Conservation (phyloP, 37 sponge, comb jelly and placozoan species). For the Aphrocallistes beatrix region DNA sequence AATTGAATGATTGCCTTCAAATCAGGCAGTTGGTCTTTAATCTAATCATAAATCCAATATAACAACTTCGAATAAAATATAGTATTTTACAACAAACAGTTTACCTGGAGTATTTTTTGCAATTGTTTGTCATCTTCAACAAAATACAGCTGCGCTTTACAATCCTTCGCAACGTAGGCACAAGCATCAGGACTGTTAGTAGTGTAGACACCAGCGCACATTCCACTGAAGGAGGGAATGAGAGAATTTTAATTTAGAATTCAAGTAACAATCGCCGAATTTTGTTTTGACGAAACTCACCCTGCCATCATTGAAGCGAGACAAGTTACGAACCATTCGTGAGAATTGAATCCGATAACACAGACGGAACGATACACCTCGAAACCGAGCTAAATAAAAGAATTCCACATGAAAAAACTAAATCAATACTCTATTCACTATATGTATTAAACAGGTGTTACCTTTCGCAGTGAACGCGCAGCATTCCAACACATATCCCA, state of each 20-base stretch:
- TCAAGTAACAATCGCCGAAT: too few relatives aligned
- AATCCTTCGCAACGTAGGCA: constrained; percentile 38
- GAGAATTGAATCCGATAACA: constrained; percentile 64
- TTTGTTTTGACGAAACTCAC: too few relatives aligned
- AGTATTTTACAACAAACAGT: not conserved
- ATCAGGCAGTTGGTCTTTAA: constrained; percentile 63
- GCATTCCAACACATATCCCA: not conserved
- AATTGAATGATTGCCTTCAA: constrained; percentile 87
- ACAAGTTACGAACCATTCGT: constrained; percentile 53
- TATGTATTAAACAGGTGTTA: not conserved
- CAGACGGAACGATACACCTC: constrained; percentile 42
- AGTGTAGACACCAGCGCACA: constrained; percentile 56
- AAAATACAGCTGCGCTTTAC: constrained; percentile 48
- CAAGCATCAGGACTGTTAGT: constrained; percentile 68
- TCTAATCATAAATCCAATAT: constrained; percentile 25
- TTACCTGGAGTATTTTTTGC: constrained; percentile 69
- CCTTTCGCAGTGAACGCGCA: not conserved
- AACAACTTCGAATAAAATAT: not conserved
- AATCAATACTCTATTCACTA: not conserved
- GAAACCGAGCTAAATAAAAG: constrained; percentile 42
- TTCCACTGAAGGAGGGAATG: constrained; percentile 38
- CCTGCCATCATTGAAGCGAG: constrained; percentile 64
- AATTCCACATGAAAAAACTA: not conserved
- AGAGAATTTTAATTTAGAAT: too few relatives aligned
- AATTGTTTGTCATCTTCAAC: constrained; percentile 69